Evolutionary conservation across 2,797 vertebrate genomes (phyloP).

Genomic region (Brotogeris chrysoptera): DNA sequence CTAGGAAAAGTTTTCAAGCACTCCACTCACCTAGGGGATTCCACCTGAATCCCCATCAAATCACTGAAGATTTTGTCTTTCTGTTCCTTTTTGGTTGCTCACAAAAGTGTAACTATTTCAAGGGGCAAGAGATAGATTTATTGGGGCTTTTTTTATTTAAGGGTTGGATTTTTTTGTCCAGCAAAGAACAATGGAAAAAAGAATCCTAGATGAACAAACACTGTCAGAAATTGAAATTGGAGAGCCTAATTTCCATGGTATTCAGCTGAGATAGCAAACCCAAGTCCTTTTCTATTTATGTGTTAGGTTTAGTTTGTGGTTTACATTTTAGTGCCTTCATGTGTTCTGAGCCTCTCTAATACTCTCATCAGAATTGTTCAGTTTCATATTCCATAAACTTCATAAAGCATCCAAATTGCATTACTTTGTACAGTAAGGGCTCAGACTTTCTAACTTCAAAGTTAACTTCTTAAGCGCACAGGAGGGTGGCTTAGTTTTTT

Average conservation of each 20-base stretch:
- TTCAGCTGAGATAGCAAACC: not conserved
- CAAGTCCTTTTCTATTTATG: not conserved
- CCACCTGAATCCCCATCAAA: not conserved
- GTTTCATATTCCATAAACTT: not conserved
- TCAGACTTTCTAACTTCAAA: not conserved
- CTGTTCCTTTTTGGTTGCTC: not conserved
- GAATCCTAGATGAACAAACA: not conserved
- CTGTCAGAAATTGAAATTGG: not conserved
- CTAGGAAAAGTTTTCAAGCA: not conserved
- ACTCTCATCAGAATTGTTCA: not conserved
- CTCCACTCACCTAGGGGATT: not conserved
- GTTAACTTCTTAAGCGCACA: not conserved
- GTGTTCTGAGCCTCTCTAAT: not conserved
- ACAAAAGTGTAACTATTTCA: not conserved
- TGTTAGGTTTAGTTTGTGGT: not conserved
- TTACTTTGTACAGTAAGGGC: not conserved
- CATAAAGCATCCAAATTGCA: not conserved
- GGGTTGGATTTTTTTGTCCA: fast-evolving
- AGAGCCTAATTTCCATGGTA: not conserved
- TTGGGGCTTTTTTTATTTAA: not conserved
- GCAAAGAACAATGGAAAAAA: not conserved
- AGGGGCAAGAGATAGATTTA: not conserved
- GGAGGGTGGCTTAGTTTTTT: not conserved
- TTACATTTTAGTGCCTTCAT: not conserved
- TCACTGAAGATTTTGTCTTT: not conserved